Percentiles rank a stretch among this genome's conserved stretches.
phyloP scores from a whole-genome alignment of 37 sponge, comb jelly and placozoan species.

The Oopsacas minuta region DNA sequence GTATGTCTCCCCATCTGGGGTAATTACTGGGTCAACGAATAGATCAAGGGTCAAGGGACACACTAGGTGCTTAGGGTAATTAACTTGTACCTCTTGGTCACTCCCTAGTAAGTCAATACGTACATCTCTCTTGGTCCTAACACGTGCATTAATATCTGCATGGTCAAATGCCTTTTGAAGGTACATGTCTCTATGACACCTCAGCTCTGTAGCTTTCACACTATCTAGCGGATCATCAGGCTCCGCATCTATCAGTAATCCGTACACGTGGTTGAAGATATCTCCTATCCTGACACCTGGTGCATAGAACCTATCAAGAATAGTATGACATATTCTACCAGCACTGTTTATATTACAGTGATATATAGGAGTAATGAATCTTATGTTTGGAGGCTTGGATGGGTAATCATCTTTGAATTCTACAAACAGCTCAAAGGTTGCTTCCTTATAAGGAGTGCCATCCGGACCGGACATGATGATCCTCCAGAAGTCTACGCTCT shows the following conservation, averaged over 20 bases:
- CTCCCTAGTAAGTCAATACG: not conserved
- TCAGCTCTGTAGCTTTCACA: not conserved
- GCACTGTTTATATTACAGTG: constrained; percentile 21
- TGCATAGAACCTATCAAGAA: constrained; percentile 7
- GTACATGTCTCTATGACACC: not conserved
- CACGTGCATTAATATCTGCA: not conserved
- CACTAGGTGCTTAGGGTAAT: not conserved
- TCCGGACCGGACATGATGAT: constrained; percentile 17
- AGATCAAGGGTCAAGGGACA: not conserved
- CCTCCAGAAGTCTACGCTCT: constrained; percentile 20
- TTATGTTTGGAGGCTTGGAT: constrained; percentile 21
- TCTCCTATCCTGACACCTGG: not conserved
- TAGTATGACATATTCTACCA: constrained; percentile 15
- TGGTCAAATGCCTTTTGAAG: not conserved
- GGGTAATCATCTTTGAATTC: constrained; percentile 22
- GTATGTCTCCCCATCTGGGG: not conserved
- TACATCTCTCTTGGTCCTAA: not conserved
- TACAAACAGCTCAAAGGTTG: not conserved
- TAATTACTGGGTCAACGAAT: not conserved
- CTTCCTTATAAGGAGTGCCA: constrained; percentile 4
- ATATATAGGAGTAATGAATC: constrained; percentile 20
- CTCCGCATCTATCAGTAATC: not conserved
- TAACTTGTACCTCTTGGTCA: not conserved
- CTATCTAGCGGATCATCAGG: not conserved
- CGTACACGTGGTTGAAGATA: constrained; percentile 9